Evolutionary conservation across 2,797 vertebrate genomes (phyloP).

Genomic region (Labeo calbasu): DNA sequence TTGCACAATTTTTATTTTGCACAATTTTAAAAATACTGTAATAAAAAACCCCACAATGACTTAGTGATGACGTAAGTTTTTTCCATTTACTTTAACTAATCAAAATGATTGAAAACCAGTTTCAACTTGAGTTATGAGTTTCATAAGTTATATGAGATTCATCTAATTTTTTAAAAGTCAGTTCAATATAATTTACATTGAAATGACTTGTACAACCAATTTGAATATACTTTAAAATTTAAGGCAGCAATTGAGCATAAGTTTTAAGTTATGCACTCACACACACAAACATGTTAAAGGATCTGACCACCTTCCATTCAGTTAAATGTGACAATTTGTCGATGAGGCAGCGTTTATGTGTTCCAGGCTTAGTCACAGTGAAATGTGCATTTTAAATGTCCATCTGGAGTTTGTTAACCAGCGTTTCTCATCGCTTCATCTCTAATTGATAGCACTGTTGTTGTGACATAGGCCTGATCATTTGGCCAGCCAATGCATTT

Average conservation of each 20-base stretch:
- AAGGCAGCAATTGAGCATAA: neutral
- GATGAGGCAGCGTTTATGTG: neutral
- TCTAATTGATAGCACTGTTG: slow-evolving; percentile 7
- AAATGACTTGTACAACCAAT: neutral
- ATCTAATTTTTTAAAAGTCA: neutral
- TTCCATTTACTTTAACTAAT: neutral
- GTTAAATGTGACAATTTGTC: neutral
- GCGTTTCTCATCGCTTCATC: neutral
- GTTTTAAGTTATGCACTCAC: neutral
- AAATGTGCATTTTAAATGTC: slow-evolving; percentile 22
- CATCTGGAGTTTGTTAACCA: slow-evolving; percentile 4
- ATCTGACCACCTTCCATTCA: neutral
- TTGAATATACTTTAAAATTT: neutral
- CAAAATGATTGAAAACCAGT: neutral
- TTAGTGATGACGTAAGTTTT: neutral
- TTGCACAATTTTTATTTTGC: neutral
- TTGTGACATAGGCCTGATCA: slow-evolving; percentile 23
- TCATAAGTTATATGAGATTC: neutral
- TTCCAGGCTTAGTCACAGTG: slow-evolving; percentile 17
- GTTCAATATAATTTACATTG: neutral
- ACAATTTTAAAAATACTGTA: neutral
- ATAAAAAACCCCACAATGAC: neutral
- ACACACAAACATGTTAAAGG: neutral
- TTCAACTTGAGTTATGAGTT: neutral
- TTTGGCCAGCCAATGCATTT: slow-evolving; percentile 9